These are phyloP conservation scores for Argyrosomus regius DNA, from an alignment of 2,797 vertebrate genomes.

Conservation along the genomic window DNA sequence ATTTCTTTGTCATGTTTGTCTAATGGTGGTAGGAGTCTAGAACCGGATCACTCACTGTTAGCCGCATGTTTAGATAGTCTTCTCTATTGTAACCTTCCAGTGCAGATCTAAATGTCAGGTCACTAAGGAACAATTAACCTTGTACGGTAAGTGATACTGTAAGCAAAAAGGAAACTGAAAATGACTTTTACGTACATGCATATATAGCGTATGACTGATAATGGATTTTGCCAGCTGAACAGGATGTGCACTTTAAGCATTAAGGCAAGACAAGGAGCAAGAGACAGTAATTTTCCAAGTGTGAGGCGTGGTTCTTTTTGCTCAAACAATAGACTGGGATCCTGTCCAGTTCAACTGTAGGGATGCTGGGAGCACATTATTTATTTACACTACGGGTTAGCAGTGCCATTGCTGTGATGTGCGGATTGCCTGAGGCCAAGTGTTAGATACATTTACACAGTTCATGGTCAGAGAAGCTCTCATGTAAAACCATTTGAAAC, in stretches of 20 bases:
- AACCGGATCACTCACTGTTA: not conserved
- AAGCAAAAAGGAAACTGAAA: conserved; percentile 27
- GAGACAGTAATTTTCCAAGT: conserved; percentile 12
- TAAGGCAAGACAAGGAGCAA: conserved; percentile 11
- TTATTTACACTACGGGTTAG: conserved; percentile 54
- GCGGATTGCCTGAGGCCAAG: conserved; percentile 25
- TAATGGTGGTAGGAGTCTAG: not conserved
- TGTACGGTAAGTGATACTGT: conserved; percentile 5
- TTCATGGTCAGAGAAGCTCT: conserved; percentile 12
- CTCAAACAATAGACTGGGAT: conserved; percentile 60
- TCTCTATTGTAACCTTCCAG: conserved; percentile 1
- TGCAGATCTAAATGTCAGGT: conserved; percentile 23
- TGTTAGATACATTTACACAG: conserved; percentile 21
- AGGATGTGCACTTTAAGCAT: conserved; percentile 41
- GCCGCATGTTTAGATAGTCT: not conserved
- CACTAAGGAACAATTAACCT: conserved; percentile 34
- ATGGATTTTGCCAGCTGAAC: conserved; percentile 21
- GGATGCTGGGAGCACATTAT: conserved; percentile 49
- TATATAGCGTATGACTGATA: not conserved
- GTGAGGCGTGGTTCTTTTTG: conserved; percentile 42
- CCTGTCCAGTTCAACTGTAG: conserved; percentile 42
- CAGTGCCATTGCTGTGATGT: conserved; percentile 12
- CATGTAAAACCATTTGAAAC: not conserved
- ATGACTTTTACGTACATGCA: not conserved
- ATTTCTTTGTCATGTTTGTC: not conserved